Percentiles rank a stretch among this genome's conserved stretches.
Conservation (phyloP, 2,113 vertebrate species). For the Solenodon paradoxus region DNA sequence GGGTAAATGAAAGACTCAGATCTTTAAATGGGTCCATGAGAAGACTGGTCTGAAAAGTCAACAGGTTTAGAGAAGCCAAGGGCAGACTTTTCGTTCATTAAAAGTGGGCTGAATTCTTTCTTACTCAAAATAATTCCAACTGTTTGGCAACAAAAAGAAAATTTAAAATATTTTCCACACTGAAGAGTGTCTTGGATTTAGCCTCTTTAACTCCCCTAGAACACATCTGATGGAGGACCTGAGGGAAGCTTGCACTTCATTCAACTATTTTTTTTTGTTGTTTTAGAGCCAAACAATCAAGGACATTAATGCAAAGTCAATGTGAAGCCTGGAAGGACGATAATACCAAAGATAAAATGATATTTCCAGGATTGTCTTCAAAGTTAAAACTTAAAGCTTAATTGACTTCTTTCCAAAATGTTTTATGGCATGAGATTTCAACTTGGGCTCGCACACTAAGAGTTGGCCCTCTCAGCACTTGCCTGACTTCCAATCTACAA, state of each 20-base stretch:
- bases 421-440: constrained; percentile 26
- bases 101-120: constrained; percentile 64
- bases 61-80: constrained; percentile 21
- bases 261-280: constrained; percentile 38
- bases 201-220: constrained; percentile 74
- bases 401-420: constrained; percentile 49
- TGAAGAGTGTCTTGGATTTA: constrained; percentile 75
- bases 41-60: not conserved
- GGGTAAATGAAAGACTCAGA: not conserved
- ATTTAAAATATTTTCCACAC: constrained; percentile 78
- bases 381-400: constrained; percentile 45
- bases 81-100: constrained; percentile 72
- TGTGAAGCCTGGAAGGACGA: constrained; percentile 25
- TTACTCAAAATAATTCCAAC: constrained; percentile 79
- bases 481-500: not conserved
- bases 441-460: constrained; percentile 21
- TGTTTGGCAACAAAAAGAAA: constrained; percentile 76
- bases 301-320: constrained; percentile 48
- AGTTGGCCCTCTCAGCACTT: constrained; percentile 13
- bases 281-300: constrained; percentile 61
- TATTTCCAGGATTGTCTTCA: constrained; percentile 14
- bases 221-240: constrained; percentile 63
- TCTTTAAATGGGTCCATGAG: not conserved
- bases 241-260: constrained; percentile 24
- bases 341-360: not conserved